These are phyloP conservation scores for Sus cebifrons DNA, from an alignment of 2,797 vertebrate species.

Conservation along the genomic window DNA sequence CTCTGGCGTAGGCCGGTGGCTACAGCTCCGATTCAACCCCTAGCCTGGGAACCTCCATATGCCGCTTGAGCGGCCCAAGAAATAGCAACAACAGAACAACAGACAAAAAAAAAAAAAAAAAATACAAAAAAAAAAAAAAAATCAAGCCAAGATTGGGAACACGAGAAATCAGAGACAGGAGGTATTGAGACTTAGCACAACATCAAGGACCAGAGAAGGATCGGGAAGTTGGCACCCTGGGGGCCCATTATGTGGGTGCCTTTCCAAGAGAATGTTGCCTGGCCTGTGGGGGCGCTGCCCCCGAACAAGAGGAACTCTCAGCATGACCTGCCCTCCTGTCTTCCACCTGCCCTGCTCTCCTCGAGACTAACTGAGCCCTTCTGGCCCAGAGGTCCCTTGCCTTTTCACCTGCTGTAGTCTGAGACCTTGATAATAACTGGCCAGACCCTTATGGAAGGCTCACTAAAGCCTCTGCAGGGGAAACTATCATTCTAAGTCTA, in stretches of 20 bases:
- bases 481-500: background rate
- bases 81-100: too few species aligned
- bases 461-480: background rate
- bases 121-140: slow-evolving; percentile 69
- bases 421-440: background rate
- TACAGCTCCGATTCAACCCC: too few species aligned
- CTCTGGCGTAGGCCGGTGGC: too few species aligned
- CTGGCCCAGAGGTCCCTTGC: background rate
- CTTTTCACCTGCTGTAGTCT: background rate
- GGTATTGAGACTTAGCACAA: background rate
- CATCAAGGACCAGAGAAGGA: background rate
- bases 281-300: background rate
- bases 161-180: background rate
- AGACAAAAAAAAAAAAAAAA: too few species aligned
- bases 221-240: background rate
- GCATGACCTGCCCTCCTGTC: background rate
- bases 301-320: background rate
- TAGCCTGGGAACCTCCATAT: too few species aligned
- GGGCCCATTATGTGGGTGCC: background rate
- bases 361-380: background rate
- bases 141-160: background rate
- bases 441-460: background rate
- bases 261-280: background rate
- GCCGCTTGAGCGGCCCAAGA: too few species aligned
- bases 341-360: background rate